Conservation (phyloP, 2,797 vertebrate species). For the Tokudaia muenninki region DNA sequence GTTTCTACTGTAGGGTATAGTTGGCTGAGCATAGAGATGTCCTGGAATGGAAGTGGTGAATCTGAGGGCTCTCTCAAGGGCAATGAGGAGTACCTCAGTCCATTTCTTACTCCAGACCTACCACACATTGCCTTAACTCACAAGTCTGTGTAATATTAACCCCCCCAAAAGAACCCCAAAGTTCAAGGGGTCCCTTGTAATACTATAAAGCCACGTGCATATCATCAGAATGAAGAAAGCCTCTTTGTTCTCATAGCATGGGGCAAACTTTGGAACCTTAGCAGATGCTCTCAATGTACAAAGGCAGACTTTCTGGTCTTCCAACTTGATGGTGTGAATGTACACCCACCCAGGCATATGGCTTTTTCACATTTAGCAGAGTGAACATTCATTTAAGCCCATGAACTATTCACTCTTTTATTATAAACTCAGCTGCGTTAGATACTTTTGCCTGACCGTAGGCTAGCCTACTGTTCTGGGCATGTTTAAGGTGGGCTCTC, state of each 20-base stretch:
- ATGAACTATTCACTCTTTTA: not conserved
- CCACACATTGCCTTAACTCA: not conserved
- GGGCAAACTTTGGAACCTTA: not conserved
- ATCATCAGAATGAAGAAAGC: rapidly evolving
- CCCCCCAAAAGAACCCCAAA: not conserved
- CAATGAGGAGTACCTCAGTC: not conserved
- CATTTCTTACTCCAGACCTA: not conserved
- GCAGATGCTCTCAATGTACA: too few species aligned
- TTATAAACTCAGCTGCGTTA: not conserved
- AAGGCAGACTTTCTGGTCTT: not conserved
- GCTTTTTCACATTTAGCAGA: too few species aligned
- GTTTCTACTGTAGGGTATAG: not conserved
- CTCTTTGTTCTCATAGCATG: not conserved
- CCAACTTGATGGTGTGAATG: not conserved
- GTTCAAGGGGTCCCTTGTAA: not conserved
- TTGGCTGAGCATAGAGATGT: not conserved
- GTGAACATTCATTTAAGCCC: not conserved
- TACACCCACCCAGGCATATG: too few species aligned
- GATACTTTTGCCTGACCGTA: not conserved
- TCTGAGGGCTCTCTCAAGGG: not conserved
- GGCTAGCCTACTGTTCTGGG: not conserved
- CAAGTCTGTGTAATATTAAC: not conserved
- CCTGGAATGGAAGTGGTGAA: not conserved
- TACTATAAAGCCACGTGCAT: not conserved
- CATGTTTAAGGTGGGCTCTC: not conserved